Evolutionary conservation across 2,113 vertebrate species (phyloP).

Genomic region (Salminus brasiliensis): DNA sequence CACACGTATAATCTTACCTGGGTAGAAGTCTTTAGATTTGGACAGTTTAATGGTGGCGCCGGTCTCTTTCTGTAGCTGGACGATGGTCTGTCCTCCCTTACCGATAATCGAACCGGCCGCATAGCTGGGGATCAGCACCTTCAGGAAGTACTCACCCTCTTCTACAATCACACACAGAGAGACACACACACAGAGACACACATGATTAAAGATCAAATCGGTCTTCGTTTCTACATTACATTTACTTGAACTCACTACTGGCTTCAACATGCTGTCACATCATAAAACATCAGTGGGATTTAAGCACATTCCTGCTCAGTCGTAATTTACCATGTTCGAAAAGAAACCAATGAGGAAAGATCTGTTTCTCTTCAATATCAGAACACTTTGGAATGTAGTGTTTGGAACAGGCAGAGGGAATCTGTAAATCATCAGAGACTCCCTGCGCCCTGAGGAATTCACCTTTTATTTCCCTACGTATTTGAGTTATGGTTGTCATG

Average conservation of each 20-base stretch:
- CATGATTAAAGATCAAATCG: background rate
- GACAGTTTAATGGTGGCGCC: slow-evolving; percentile 94
- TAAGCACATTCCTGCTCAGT: background rate
- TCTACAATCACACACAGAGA: slow-evolving; percentile 72
- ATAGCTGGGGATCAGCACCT: slow-evolving; percentile 95
- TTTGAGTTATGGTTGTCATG: no score
- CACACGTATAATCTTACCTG: no score
- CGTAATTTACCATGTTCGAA: background rate
- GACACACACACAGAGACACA: slow-evolving; percentile 33
- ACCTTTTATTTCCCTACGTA: background rate
- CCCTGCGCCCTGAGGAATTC: background rate
- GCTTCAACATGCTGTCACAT: background rate
- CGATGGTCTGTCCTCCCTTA: slow-evolving; percentile 94
- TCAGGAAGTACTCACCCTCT: slow-evolving; percentile 94
- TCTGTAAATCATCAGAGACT: background rate
- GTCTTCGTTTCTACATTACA: background rate
- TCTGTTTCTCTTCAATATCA: background rate
- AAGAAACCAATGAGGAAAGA: background rate
- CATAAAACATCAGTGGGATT: background rate
- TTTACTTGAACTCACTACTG: background rate
- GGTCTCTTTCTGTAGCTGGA: slow-evolving; percentile 93
- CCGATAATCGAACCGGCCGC: slow-evolving; percentile 93
- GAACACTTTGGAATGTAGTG: background rate
- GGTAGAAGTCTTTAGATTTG: slow-evolving; percentile 97
- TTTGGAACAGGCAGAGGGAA: background rate